Base-by-base conservation (phyloP, 1,140 invertebrate species). In the Tetranychus urticae region DNA sequence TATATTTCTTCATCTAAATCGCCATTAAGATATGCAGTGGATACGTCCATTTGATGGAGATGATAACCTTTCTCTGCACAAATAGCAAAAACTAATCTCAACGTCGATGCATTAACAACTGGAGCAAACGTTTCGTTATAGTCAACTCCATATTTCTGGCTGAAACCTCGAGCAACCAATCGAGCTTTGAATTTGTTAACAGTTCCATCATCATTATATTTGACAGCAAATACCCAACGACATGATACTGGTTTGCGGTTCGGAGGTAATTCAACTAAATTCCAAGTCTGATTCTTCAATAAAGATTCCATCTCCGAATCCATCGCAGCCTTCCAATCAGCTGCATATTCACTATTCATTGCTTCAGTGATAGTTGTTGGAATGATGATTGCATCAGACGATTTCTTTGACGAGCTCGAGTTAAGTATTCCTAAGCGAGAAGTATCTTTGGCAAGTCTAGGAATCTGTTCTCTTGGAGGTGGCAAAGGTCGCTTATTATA, bases 111-210 rank as follows among this genome's bases (percentile, higher is more conserved):
- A 3, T 65, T 63, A 42, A 63, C 63, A 34, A 71, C 71, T 37
- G 71, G 68, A n/a, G 70, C 48, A 61, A 65, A 73, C 46, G 68
- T 71, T 65, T 73, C 70, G 54, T 67, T 48, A 59, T 64, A 71
- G 56, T 72, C 68, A 58, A 68, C 59, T 12, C 66, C 67, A 23
- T 64, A 23, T 58, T 57, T 58, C 61, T 73, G 71, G 35, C 61
- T 61, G 57, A 65, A 74, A 0, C 73, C 73, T 64, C 70, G 69
- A 7, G 68, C 70, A 6, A 76, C 72, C 42, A 73, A 65, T 46
- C 72, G 62, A 33, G 73, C 72, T 66, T 73, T 74, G 62, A 68
- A 68, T 57, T 69, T 65, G 59, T 68, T 65, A 36, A 68, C 65
- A 57, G 69, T 59, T n/a, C 58, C 34, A 64, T 69, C 67, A 35